These are phyloP conservation scores for Furcifer pardalis DNA, from an alignment of 2,797 vertebrate genomes.

Conservation along the genomic window DNA sequence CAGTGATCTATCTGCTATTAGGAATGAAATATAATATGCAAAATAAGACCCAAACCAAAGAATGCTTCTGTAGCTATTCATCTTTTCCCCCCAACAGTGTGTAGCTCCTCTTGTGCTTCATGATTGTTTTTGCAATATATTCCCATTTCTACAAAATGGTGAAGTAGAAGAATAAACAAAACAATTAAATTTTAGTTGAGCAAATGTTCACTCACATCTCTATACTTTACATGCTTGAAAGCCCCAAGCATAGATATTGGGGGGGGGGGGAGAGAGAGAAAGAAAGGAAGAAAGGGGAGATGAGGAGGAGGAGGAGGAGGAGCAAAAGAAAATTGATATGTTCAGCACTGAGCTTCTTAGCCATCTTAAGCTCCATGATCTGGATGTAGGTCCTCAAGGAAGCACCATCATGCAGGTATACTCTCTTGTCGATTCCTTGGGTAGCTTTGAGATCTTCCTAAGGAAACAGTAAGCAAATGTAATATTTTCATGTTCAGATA, in stretches of 20 bases:
- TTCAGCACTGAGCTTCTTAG: background rate
- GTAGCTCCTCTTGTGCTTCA: conserved; percentile 49
- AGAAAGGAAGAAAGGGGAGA: too few species aligned
- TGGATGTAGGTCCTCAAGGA: background rate
- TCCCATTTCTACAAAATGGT: conserved; percentile 45
- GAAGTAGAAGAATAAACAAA: conserved; percentile 58
- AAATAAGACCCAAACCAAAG: conserved; percentile 60
- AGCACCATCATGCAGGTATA: conserved; percentile 29
- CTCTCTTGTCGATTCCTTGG: too few species aligned
- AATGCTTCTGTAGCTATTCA: conserved; percentile 57
- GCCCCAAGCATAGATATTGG: background rate
- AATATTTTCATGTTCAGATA: background rate
- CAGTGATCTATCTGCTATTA: conserved; percentile 41
- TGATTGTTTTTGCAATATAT: conserved; percentile 45
- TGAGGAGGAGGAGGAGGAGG: background rate
- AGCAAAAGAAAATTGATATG: background rate
- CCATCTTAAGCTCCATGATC: background rate
- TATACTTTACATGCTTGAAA: background rate
- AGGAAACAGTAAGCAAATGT: background rate
- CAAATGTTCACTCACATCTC: conserved; percentile 44
- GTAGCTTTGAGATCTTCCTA: background rate
- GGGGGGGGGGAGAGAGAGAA: background rate
- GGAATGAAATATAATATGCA: conserved; percentile 27
- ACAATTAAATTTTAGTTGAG: conserved; percentile 43
- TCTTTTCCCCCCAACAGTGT: conserved; percentile 45